Evolutionary conservation across 2,113 vertebrate species (phyloP).

Genomic region (Sebastes fasciatus): DNA sequence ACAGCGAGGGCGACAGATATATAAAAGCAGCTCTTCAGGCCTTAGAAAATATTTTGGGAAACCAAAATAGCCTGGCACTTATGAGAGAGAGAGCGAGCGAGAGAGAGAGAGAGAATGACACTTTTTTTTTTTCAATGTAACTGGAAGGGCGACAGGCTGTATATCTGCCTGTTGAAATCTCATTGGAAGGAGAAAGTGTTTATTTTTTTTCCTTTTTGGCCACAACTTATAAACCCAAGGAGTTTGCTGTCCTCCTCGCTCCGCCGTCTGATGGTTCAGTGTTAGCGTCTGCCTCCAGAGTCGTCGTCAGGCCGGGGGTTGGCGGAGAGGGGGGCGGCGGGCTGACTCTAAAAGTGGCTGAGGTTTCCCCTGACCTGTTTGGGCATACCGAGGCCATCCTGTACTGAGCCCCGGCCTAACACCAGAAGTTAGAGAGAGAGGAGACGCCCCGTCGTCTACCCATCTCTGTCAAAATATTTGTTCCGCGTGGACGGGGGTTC

Average conservation of each 20-base stretch:
- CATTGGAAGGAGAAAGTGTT: constrained; percentile 73
- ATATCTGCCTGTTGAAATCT: constrained; percentile 77
- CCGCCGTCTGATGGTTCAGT: constrained; percentile 66
- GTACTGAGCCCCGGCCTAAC: constrained; percentile 49
- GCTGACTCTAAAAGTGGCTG: constrained; percentile 78
- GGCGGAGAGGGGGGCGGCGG: constrained; percentile 27
- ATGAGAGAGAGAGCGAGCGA: constrained; percentile 49
- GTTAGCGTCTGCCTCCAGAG: constrained; percentile 64
- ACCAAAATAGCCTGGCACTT: constrained; percentile 82
- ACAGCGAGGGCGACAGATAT: constrained; percentile 73
- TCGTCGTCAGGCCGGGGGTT: constrained; percentile 20
- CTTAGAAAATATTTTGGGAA: constrained; percentile 85
- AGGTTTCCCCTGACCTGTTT: constrained; percentile 73
- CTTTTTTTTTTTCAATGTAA: constrained; percentile 63
- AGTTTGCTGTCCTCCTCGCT: constrained; percentile 68
- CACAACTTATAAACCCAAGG: constrained; percentile 78
- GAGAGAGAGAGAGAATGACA: constrained; percentile 58
- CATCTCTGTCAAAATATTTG: constrained; percentile 82
- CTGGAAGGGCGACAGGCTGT: constrained; percentile 61
- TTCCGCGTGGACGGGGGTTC: constrained; percentile 45
- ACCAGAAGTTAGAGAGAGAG: constrained; percentile 61
- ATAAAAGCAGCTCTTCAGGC: constrained; percentile 80
- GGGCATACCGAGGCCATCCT: constrained; percentile 62
- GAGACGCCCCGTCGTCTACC: constrained; percentile 75
- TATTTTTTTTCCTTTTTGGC: constrained; percentile 68